Conservation (phyloP, 2,797 vertebrate genomes). For the Sphenopsis melanotis region DNA sequence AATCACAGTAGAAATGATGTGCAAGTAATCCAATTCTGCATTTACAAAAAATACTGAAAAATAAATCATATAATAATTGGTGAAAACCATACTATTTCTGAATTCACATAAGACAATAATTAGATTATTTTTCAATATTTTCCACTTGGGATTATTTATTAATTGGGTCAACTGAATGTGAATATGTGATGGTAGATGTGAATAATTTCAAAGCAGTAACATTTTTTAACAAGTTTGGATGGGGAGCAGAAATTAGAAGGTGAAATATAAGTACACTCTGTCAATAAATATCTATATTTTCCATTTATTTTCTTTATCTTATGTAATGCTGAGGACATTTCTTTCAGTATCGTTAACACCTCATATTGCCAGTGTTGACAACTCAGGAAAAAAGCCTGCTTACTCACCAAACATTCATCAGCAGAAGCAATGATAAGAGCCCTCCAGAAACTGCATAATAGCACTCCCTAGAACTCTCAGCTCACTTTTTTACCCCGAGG, state of each 20-base stretch:
- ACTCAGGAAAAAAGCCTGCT: slow-evolving; percentile 51
- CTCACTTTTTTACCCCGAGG: not conserved
- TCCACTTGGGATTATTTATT: slow-evolving; percentile 24
- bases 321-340: slow-evolving; percentile 35
- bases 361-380: slow-evolving; percentile 44
- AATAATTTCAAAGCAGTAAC: not conserved
- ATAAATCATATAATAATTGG: not conserved
- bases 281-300: slow-evolving; percentile 11
- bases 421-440: slow-evolving; percentile 18
- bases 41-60: not conserved
- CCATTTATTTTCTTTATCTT: slow-evolving; percentile 25
- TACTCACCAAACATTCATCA: slow-evolving; percentile 47
- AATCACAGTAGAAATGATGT: not conserved
- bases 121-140: slow-evolving; percentile 15
- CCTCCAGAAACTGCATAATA: not conserved
- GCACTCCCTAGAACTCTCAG: slow-evolving; percentile 8
- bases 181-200: not conserved
- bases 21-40: not conserved
- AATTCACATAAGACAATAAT: not conserved
- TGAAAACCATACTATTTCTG: not conserved
- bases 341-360: slow-evolving; percentile 43
- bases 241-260: not conserved
- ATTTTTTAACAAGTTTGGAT: not conserved
- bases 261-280: not conserved
- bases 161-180: slow-evolving; percentile 3